Percentiles rank a stretch among this genome's conserved stretches.
phyloP scores from a whole-genome alignment of 1,140 invertebrate genomes.

The Orchesella cincta region DNA sequence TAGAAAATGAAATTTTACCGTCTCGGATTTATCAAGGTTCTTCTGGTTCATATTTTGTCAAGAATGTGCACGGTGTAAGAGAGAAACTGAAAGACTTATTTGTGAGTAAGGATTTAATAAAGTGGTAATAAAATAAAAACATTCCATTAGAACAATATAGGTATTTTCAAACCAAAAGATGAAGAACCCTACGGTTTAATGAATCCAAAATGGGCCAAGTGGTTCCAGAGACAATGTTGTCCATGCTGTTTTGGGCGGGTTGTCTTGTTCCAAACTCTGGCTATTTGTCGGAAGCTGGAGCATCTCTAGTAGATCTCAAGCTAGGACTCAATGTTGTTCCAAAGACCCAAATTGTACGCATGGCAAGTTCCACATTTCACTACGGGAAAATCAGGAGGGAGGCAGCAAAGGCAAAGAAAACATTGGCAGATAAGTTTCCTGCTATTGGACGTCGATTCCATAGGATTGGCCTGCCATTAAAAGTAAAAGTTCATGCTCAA shows the following conservation, averaged over 20 bases:
- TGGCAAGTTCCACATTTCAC: conserved; percentile 98
- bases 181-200: conserved; percentile 97
- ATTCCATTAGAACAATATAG: conserved; percentile 89
- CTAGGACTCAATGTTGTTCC: conserved; percentile 93
- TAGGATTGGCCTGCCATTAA: conserved; percentile 91
- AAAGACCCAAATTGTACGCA: conserved; percentile 88
- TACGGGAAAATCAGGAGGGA: conserved; percentile 94
- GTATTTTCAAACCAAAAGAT: conserved; percentile 98
- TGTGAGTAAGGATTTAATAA: too few relatives aligned
- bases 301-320: conserved; percentile 86
- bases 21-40: conserved; percentile 97
- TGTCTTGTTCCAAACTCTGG: conserved; percentile 99
- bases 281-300: conserved; percentile 93
- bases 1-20: conserved; percentile 90
- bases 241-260: conserved; percentile 96
- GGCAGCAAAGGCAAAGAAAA: conserved; percentile 90
- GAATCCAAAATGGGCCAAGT: conserved; percentile 99
- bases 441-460: conserved; percentile 88
- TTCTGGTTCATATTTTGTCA: conserved; percentile 99
- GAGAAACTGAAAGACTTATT: conserved; percentile 49
- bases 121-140: conserved; percentile 49
- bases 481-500: conserved; percentile 63
- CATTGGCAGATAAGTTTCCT: conserved; percentile 92
- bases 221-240: conserved; percentile 99
- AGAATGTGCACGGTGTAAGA: conserved; percentile 79